These are phyloP conservation scores for Hiodon alosoides DNA, from an alignment of 2,113 vertebrate genomes.

Conservation along the genomic window DNA sequence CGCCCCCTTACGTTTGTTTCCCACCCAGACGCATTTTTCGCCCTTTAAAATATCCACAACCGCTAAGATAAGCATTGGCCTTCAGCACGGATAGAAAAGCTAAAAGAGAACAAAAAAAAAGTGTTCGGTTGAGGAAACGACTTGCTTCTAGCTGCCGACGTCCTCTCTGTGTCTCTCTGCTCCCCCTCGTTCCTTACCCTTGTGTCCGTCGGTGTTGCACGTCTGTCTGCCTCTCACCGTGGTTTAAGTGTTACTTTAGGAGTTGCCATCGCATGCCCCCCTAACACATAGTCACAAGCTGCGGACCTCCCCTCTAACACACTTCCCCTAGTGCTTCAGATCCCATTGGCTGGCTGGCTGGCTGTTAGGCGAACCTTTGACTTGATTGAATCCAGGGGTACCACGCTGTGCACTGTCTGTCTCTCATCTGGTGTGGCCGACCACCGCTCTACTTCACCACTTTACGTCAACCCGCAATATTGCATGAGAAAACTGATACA, in stretches of 20 bases:
- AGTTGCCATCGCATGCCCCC: constrained; percentile 34
- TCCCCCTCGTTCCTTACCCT: constrained; percentile 37
- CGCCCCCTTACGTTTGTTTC: constrained; percentile 36
- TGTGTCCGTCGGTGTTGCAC: constrained; percentile 36
- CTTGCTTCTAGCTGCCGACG: constrained; percentile 41
- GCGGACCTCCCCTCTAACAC: constrained; percentile 26
- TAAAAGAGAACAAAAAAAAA: constrained; percentile 32
- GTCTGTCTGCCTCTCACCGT: constrained; percentile 43
- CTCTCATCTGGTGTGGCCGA: too few species aligned
- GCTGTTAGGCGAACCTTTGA: too few species aligned
- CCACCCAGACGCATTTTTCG: constrained; percentile 42
- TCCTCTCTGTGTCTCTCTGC: constrained; percentile 20
- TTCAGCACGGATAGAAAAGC: constrained; percentile 23
- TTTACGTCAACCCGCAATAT: neutral
- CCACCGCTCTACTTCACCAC: too few species aligned
- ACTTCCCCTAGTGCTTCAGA: too few species aligned
- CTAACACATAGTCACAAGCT: constrained; percentile 41
- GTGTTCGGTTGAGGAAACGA: constrained; percentile 41
- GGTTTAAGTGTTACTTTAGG: constrained; percentile 34
- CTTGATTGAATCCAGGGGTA: too few species aligned
- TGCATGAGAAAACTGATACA: too few species aligned
- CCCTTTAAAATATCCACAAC: constrained; percentile 42
- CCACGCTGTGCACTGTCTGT: too few species aligned
- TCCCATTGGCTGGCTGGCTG: too few species aligned
- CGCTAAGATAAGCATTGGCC: constrained; percentile 46